phyloP scores from a whole-genome alignment of 2,888 invertebrate genomes.

The Microchrysa polita region DNA sequence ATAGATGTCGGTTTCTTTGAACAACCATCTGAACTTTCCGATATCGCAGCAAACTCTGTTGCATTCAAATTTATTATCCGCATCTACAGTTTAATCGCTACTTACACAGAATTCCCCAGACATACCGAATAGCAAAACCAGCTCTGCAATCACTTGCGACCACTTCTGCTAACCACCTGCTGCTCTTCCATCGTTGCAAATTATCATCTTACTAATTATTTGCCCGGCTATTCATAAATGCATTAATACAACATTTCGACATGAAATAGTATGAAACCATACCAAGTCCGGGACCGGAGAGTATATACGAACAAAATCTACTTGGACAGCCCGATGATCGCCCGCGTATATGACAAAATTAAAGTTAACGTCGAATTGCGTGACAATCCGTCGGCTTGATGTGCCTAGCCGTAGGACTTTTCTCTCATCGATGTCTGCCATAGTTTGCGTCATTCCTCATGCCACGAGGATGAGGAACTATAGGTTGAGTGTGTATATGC shows the following conservation, averaged over 20 bases:
- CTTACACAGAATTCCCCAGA: no score
- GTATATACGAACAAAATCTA: constrained; percentile 10
- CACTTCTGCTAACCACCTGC: neutral
- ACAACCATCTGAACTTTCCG: no score
- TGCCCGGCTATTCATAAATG: neutral
- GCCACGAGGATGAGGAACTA: no score
- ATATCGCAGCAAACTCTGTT: no score
- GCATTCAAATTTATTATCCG: no score
- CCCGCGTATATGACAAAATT: constrained; percentile 34
- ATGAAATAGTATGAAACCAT: neutral
- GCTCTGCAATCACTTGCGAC: no score
- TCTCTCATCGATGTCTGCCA: neutral
- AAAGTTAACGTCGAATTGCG: constrained; percentile 34
- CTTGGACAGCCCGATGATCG: constrained; percentile 34
- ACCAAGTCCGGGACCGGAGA: neutral
- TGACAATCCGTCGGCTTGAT: constrained; percentile 40
- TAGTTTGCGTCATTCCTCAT: constrained; percentile 15
- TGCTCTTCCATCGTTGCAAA: neutral
- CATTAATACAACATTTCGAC: neutral
- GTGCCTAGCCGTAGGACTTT: neutral
- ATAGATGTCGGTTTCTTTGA: no score
- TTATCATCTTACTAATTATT: neutral
- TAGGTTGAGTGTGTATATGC: no score
- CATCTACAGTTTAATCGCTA: no score
- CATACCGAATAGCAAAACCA: no score